Conservation (phyloP, 2,797 vertebrate genomes). For the Vespertilio murinus region DNA sequence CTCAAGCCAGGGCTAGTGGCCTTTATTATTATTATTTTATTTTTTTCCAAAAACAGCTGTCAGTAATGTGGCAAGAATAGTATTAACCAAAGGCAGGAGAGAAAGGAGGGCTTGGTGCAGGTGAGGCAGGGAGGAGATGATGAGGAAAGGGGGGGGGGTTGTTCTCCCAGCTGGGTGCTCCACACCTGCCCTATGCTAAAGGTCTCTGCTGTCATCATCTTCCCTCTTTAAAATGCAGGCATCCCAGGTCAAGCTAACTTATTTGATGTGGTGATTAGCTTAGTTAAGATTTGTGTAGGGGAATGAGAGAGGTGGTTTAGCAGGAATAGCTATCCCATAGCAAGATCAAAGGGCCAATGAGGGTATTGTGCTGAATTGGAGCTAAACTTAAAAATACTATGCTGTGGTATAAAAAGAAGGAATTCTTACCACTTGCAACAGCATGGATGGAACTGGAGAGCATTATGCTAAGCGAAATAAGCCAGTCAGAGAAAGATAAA, state of each 20-base stretch:
- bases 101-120: neutral
- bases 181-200: accelerated
- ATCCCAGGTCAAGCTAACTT: neutral
- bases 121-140: neutral
- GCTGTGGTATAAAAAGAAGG: too few relatives aligned
- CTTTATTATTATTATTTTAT: neutral
- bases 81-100: neutral
- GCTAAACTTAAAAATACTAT: neutral
- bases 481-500: too few relatives aligned
- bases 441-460: too few relatives aligned
- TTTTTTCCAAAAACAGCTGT: neutral
- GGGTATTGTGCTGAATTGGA: neutral
- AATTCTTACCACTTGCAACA: too few relatives aligned
- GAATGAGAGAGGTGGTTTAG: neutral
- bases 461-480: too few relatives aligned
- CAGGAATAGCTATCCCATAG: neutral
- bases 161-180: neutral
- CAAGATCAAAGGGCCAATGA: neutral
- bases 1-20: neutral
- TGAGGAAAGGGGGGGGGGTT: too few relatives aligned
- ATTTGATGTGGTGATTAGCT: neutral
- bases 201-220: neutral
- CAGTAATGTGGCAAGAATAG: neutral
- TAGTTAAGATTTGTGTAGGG: neutral
- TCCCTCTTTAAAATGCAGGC: neutral